These are phyloP conservation scores for Xerus rutilus DNA, from an alignment of 2,797 vertebrate species.

Conservation along the genomic window DNA sequence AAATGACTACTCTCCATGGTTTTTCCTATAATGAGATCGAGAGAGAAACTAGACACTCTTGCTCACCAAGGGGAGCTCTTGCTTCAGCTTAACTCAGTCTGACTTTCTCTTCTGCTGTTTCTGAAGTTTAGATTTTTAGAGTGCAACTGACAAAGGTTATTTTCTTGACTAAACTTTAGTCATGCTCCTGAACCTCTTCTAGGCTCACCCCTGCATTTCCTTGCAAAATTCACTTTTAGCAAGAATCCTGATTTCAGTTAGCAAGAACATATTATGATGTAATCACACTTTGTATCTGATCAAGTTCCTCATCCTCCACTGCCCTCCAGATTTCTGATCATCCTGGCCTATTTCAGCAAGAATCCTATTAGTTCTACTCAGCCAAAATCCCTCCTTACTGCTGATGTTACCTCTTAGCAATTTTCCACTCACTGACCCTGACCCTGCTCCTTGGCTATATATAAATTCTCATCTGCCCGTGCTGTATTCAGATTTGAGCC, in stretches of 20 bases:
- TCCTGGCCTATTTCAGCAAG: background rate
- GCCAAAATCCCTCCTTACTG: too few species aligned
- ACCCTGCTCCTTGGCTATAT: background rate
- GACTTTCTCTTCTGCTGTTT: background rate
- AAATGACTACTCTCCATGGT: background rate
- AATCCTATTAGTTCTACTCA: background rate
- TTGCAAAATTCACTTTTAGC: background rate
- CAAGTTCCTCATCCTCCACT: background rate
- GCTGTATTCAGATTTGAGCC: background rate
- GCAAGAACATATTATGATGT: background rate
- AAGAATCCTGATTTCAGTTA: background rate
- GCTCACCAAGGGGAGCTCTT: background rate
- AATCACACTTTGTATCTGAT: background rate
- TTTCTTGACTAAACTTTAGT: background rate
- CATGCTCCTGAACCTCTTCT: background rate
- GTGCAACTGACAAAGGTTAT: background rate
- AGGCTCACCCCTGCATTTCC: background rate
- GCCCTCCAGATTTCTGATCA: background rate
- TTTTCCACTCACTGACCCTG: background rate
- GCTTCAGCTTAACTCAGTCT: background rate
- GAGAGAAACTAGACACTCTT: background rate
- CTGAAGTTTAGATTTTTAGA: constrained; percentile 10
- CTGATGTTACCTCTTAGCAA: background rate
- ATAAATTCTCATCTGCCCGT: background rate
- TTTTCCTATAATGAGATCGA: background rate